Conservation (phyloP, 1,140 invertebrate genomes). For the Neotoxoptera formosana region DNA sequence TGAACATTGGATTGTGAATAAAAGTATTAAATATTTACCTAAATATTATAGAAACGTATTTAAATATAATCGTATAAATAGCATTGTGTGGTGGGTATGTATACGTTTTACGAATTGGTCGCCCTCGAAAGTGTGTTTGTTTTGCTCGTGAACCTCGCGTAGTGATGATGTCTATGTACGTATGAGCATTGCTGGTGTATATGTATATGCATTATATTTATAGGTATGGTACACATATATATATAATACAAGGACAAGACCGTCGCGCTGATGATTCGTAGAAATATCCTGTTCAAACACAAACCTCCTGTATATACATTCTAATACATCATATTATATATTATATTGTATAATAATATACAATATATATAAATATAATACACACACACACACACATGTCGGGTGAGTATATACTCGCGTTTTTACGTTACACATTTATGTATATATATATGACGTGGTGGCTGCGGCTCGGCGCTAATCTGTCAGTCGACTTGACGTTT, state of each 20-base stretch:
- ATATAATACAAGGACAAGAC: not conserved
- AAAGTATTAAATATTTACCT: not conserved
- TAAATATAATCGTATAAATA: not conserved
- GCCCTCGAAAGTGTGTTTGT: not conserved
- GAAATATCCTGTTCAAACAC: constrained; percentile 49
- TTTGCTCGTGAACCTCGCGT: not conserved
- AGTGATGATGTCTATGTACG: not conserved
- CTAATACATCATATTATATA: not conserved
- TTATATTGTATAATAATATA: not conserved
- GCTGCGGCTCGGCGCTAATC: constrained; percentile 39
- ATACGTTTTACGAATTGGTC: not conserved
- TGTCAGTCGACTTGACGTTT: constrained; percentile 44
- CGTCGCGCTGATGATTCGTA: not conserved
- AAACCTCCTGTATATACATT: not conserved
- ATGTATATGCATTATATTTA: no score
- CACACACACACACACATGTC: not conserved
- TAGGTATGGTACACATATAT: no score
- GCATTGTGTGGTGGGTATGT: not conserved
- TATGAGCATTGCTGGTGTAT: not conserved
- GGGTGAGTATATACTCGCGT: not conserved
- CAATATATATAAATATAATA: not conserved
- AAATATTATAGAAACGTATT: not conserved
- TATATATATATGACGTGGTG: not conserved
- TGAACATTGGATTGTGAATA: not conserved
- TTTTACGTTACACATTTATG: constrained; percentile 4